Conservation (phyloP, 2,888 invertebrate species). For the Esperia sulphurella region DNA sequence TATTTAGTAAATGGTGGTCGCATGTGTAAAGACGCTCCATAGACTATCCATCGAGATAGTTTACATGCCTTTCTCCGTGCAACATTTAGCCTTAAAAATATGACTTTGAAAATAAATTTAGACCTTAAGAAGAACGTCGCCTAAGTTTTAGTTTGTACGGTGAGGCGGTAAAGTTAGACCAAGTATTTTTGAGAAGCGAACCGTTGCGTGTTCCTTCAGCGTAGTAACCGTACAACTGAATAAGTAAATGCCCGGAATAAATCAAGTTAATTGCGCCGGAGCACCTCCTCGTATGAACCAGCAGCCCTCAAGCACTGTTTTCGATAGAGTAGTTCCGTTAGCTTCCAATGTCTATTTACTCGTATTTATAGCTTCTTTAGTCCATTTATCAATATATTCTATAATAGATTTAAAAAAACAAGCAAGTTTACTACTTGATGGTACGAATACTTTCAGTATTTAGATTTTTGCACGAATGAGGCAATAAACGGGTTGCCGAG, state of each 20-base stretch:
- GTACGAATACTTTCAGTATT: too few species aligned
- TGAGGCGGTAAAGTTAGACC: conserved; percentile 23
- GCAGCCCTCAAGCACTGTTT: conserved; percentile 54
- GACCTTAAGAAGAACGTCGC: conserved; percentile 13
- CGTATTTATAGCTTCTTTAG: too few species aligned
- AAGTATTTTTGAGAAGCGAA: conserved; percentile 33
- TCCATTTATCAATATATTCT: too few species aligned
- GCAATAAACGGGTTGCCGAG: too few species aligned
- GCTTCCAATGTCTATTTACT: conserved; percentile 28
- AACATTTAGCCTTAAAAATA: conserved; percentile 21
- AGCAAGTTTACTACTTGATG: too few species aligned
- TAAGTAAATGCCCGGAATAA: conserved; percentile 76
- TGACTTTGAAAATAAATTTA: conserved; percentile 10
- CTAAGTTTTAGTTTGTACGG: conserved; percentile 25
- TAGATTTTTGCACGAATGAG: too few species aligned
- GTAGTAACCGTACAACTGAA: conserved; percentile 70
- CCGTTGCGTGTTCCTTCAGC: conserved; percentile 56
- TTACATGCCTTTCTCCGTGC: conserved; percentile 26
- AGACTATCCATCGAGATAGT: conserved; percentile 48
- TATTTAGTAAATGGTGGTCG: conserved; percentile 49
- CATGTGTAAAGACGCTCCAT: conserved; percentile 52
- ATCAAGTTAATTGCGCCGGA: conserved; percentile 77
- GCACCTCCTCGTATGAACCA: conserved; percentile 72
- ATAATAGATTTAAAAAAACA: too few species aligned
- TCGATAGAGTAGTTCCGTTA: conserved; percentile 47